phyloP scores from a whole-genome alignment of 2,113 vertebrate species.

The Oncorhynchus tshawytscha region DNA sequence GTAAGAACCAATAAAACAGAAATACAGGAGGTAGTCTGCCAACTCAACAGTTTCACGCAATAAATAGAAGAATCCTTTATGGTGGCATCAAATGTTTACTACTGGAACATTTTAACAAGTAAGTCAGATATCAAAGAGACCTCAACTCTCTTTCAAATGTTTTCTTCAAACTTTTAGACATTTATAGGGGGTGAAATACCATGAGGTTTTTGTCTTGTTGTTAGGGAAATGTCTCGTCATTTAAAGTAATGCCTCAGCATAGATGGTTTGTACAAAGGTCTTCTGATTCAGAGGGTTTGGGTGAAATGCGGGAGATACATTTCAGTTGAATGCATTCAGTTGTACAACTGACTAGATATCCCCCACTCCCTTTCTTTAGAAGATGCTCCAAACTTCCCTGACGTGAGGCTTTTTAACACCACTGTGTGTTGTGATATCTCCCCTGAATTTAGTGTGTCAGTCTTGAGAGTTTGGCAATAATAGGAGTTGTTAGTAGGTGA shows the following conservation, averaged over 20 bases:
- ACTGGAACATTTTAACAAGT: not conserved
- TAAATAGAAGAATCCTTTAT: not conserved
- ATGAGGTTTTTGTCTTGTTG: conserved; percentile 3
- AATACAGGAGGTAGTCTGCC: not conserved
- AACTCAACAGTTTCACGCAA: not conserved
- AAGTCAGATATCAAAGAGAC: not conserved
- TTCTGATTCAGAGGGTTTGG: too few species aligned
- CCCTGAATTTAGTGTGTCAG: conserved; percentile 19
- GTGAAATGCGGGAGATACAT: too few species aligned
- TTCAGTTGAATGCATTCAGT: too few species aligned
- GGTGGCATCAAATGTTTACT: not conserved
- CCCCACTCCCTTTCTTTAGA: not conserved
- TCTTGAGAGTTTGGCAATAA: conserved; percentile 7
- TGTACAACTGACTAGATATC: too few species aligned
- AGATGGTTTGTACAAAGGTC: conserved; percentile 17
- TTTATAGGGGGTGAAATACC: not conserved
- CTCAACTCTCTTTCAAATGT: not conserved
- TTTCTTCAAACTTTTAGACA: not conserved
- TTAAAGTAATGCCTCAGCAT: conserved; percentile 16
- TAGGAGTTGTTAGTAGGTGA: not conserved
- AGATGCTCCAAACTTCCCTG: conserved; percentile 22
- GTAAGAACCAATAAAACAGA: not conserved
- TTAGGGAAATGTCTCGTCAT: conserved; percentile 6
- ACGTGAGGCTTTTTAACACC: conserved; percentile 14
- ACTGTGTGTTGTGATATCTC: conserved; percentile 22